Percentiles rank a stretch among this genome's conserved stretches.
phyloP scores from a whole-genome alignment of 2,888 invertebrate species.

The Trissolcus japonicus region DNA sequence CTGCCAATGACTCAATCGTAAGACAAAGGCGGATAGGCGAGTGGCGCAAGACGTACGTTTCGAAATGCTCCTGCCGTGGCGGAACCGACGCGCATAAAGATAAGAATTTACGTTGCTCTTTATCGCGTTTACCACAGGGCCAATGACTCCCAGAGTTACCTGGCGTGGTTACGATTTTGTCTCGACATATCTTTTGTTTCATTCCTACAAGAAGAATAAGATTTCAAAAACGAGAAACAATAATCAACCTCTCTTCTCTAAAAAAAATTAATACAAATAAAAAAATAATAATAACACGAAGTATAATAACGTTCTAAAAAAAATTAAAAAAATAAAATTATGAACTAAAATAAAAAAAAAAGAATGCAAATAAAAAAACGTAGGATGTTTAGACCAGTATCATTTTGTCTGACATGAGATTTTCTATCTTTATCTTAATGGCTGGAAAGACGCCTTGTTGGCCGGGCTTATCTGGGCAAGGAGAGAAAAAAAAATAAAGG shows the following conservation, averaged over 20 bases:
- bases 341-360: neutral
- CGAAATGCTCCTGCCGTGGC: conserved; percentile 35
- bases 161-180: conserved; percentile 40
- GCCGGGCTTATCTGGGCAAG: neutral
- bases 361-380: too few relatives aligned
- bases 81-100: conserved; percentile 63
- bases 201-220: too few relatives aligned
- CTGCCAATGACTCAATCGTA: conserved; percentile 60
- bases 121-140: conserved; percentile 64
- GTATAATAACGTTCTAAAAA: too few relatives aligned
- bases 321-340: too few relatives aligned
- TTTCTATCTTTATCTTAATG: neutral
- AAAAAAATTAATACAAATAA: too few relatives aligned
- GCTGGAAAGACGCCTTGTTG: too few relatives aligned
- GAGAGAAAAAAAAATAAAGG: neutral
- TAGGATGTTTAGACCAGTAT: too few relatives aligned
- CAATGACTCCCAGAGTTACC: conserved; percentile 65
- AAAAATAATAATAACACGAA: too few relatives aligned
- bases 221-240: too few relatives aligned
- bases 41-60: conserved; percentile 46
- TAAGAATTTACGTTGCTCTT: conserved; percentile 69
- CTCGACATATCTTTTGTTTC: too few relatives aligned
- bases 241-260: too few relatives aligned
- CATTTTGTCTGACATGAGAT: neutral
- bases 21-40: conserved; percentile 59